A percentile compares a stretch with the other conserved stretches of the same genome.
These are phyloP conservation scores for Elysia crispata DNA, from an alignment of 2,888 invertebrate species.

Conservation along the genomic window DNA sequence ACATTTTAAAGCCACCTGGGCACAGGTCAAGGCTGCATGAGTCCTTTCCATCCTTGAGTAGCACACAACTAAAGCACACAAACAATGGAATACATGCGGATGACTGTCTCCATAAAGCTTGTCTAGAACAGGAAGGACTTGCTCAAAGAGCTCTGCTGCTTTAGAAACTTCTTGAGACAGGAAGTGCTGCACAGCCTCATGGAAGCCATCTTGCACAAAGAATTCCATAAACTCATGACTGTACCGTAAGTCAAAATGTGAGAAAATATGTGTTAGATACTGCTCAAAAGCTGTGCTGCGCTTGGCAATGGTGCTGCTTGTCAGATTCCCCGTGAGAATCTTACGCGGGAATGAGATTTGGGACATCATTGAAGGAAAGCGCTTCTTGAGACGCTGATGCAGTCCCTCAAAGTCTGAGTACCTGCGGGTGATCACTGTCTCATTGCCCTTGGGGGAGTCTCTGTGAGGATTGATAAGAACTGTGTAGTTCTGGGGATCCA, in stretches of 20 bases:
- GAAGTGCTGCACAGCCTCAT: constrained; percentile 67
- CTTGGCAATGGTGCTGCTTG: constrained; percentile 74
- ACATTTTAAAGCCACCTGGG: constrained; percentile 70
- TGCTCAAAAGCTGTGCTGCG: constrained; percentile 77
- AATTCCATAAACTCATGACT: constrained; percentile 74
- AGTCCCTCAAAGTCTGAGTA: constrained; percentile 77
- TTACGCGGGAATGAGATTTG: constrained; percentile 77
- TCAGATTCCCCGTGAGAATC: constrained; percentile 76
- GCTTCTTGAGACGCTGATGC: constrained; percentile 68
- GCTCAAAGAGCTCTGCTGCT: constrained; percentile 70
- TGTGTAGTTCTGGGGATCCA: constrained; percentile 67
- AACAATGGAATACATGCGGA: constrained; percentile 57
- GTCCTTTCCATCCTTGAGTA: constrained; percentile 68
- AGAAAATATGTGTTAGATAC: constrained; percentile 74
- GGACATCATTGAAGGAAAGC: constrained; percentile 68
- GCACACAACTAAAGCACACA: constrained; percentile 73
- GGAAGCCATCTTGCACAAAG: constrained; percentile 71
- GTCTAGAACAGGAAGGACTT: constrained; percentile 72
- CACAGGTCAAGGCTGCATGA: constrained; percentile 70
- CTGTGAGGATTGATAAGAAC: constrained; percentile 63
- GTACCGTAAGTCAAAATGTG: constrained; percentile 70
- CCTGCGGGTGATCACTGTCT: constrained; percentile 73
- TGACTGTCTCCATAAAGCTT: constrained; percentile 72
- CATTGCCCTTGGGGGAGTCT: constrained; percentile 65
- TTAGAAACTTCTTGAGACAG: constrained; percentile 68